Conservation (phyloP, 1,140 invertebrate genomes). For the Drosophila repleta region DNA sequence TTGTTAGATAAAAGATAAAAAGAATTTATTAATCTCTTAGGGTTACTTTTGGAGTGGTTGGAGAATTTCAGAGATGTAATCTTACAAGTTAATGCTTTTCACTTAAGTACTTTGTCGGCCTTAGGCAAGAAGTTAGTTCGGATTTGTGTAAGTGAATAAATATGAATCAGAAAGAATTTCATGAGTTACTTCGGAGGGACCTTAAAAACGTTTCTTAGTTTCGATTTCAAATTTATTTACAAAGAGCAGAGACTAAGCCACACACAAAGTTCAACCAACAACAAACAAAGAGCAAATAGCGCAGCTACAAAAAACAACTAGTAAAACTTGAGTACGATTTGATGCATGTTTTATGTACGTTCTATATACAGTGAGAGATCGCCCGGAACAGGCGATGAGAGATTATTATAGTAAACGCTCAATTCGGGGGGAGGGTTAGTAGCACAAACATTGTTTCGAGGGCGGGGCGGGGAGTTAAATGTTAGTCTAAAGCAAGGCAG, state of each 20-base stretch:
- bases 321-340: conserved; percentile 10
- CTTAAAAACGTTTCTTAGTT: conserved; percentile 37
- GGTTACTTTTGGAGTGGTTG: conserved; percentile 51
- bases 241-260: conserved; percentile 40
- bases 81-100: conserved; percentile 75
- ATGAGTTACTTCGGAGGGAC: conserved; percentile 60
- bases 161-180: conserved; percentile 76
- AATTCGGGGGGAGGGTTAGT: conserved; percentile 46
- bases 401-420: conserved; percentile 3
- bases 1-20: conserved; percentile 43
- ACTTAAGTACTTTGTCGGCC: conserved; percentile 81
- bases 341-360: conserved; percentile 13
- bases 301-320: conserved; percentile 58
- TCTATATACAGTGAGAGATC: conserved; percentile 25
- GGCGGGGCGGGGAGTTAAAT: conserved; percentile 30
- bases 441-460: conserved; percentile 28
- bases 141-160: conserved; percentile 81
- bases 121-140: conserved; percentile 80
- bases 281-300: conserved; percentile 49
- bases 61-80: conserved; percentile 73
- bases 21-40: conserved; percentile 73
- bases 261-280: conserved; percentile 29
- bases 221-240: conserved; percentile 40
- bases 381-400: conserved; percentile 25
- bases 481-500: conserved; percentile 46